Conservation (phyloP, 1,140 invertebrate species). For the Leptinotarsa defecta region DNA sequence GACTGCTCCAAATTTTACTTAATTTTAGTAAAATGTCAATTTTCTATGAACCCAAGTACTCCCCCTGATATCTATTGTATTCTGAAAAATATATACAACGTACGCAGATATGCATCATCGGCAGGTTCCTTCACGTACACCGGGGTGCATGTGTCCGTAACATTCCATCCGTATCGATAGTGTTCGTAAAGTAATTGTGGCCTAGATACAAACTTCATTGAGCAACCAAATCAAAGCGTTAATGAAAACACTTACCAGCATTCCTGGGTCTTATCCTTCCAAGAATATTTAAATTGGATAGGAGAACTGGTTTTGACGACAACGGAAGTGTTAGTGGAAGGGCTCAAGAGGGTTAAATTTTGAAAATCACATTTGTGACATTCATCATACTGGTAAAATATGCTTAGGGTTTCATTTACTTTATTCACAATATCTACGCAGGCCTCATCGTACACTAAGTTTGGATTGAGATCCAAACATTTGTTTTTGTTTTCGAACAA, state of each 20-base stretch:
- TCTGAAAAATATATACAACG: conserved; percentile 41
- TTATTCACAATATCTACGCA: conserved; percentile 59
- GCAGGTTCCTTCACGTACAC: conserved; percentile 57
- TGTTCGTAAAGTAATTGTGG: conserved; percentile 57
- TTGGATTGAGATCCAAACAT: conserved; percentile 37
- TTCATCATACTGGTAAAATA: conserved; percentile 55
- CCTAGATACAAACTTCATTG: too few species aligned
- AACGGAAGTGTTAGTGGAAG: conserved; percentile 53
- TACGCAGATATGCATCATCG: conserved; percentile 60
- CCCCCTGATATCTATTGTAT: neutral
- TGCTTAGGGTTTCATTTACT: conserved; percentile 44
- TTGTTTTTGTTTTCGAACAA: conserved; percentile 46
- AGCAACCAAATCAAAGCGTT: too few species aligned
- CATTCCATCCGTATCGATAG: conserved; percentile 62
- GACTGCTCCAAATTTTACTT: neutral
- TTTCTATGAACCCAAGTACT: too few species aligned
- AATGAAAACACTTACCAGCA: conserved; percentile 24
- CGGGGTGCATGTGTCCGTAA: conserved; percentile 55
- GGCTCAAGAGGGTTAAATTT: conserved; percentile 47
- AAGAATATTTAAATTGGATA: conserved; percentile 53
- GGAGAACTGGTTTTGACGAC: conserved; percentile 58
- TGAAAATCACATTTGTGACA: conserved; percentile 58
- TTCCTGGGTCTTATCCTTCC: conserved; percentile 28
- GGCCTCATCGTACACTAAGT: conserved; percentile 56
- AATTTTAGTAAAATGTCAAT: neutral